Conservation (phyloP, 1,140 invertebrate species). For the Neodiprion virginianus region DNA sequence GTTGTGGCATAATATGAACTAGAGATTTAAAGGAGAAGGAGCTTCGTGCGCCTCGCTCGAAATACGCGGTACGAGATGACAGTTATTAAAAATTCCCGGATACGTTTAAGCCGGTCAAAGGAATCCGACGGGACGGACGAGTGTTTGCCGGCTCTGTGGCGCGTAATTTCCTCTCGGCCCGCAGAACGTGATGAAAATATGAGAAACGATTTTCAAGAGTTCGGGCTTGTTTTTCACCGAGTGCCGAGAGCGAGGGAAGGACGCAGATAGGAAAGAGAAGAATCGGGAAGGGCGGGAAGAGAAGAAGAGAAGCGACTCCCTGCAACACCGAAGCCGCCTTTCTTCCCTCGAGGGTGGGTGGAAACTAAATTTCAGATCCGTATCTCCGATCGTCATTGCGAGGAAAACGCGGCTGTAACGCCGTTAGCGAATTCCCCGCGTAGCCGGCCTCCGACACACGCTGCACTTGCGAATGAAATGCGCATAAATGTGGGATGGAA, state of each 20-base stretch:
- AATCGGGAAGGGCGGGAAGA: too few relatives aligned
- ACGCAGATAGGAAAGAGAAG: too few relatives aligned
- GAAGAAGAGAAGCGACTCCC: too few relatives aligned
- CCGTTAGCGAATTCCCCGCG: background rate
- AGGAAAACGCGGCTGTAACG: background rate
- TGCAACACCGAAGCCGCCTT: too few relatives aligned
- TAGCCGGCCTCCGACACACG: background rate
- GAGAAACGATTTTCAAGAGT: too few relatives aligned
- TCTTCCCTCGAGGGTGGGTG: background rate
- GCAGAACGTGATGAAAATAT: too few relatives aligned
- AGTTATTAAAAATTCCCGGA: conserved; percentile 5
- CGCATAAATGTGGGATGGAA: background rate
- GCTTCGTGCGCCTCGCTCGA: too few relatives aligned
- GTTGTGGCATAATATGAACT: too few relatives aligned
- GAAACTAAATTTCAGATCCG: background rate
- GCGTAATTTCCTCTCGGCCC: background rate
- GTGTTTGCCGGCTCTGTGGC: background rate
- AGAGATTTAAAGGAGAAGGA: too few relatives aligned
- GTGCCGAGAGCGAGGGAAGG: too few relatives aligned
- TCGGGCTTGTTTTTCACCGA: too few relatives aligned
- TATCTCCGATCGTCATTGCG: background rate
- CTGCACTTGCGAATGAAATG: conserved; percentile 2
- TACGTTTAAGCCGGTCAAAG: conserved; percentile 1
- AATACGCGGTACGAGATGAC: background rate
- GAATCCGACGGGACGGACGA: background rate